These are phyloP conservation scores for Diarsia mendica DNA, from an alignment of 2,888 invertebrate species.

Conservation along the genomic window DNA sequence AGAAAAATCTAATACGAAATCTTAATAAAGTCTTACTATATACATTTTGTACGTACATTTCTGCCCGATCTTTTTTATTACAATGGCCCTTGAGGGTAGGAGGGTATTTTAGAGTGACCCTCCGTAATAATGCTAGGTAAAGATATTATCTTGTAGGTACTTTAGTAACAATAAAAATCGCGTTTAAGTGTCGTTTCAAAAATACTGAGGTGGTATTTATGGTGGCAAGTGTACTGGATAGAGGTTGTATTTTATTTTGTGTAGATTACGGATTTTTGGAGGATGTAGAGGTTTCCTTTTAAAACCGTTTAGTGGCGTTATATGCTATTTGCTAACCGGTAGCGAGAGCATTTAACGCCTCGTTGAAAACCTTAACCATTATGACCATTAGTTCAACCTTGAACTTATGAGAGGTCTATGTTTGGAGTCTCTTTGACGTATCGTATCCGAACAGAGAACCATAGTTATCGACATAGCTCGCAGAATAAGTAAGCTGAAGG, in stretches of 20 bases:
- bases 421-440: not conserved
- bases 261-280: not conserved
- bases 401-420: too few relatives aligned
- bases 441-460: not conserved
- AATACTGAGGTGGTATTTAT: conserved; percentile 61
- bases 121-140: conserved; percentile 73
- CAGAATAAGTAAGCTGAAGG: not conserved
- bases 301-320: not conserved
- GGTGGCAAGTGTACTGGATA: conserved; percentile 26
- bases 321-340: not conserved
- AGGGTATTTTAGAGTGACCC: conserved; percentile 71
- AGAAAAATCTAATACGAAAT: conserved; percentile 58
- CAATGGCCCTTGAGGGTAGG: conserved; percentile 67
- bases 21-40: conserved; percentile 65
- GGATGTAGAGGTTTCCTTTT: not conserved
- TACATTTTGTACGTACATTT: conserved; percentile 66
- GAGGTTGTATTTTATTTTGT: conserved; percentile 29
- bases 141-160: conserved; percentile 78
- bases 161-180: conserved; percentile 75
- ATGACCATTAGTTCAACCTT: too few relatives aligned
- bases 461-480: not conserved
- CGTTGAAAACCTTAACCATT: not conserved
- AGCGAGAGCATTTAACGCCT: not conserved
- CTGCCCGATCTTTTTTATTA: conserved; percentile 67
- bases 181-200: conserved; percentile 70